Conservation (phyloP, 2,113 vertebrate species). For the Rhegmatorhina hoffmannsi region DNA sequence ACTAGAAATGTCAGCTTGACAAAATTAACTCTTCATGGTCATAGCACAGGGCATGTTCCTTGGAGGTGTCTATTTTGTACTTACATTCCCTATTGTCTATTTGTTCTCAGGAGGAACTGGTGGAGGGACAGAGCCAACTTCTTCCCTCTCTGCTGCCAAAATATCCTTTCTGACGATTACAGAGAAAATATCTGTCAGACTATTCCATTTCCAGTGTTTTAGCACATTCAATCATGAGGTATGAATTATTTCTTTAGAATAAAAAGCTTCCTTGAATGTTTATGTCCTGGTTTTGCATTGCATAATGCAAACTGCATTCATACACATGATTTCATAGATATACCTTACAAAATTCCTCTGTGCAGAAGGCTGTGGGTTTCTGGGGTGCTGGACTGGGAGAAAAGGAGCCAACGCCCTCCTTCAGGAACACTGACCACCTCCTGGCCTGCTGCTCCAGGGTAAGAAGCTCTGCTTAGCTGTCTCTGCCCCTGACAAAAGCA, state of each 20-base stretch:
- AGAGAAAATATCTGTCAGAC: not conserved
- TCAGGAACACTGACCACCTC: not conserved
- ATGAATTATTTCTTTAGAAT: not conserved
- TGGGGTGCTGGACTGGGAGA: not conserved
- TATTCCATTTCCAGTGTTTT: not conserved
- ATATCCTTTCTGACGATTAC: not conserved
- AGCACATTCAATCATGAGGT: not conserved
- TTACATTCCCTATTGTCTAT: not conserved
- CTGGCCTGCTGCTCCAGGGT: not conserved
- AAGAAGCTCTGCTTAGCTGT: not conserved
- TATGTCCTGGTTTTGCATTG: not conserved
- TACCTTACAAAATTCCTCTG: not conserved
- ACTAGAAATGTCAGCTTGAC: slow-evolving; percentile 60
- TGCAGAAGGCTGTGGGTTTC: not conserved
- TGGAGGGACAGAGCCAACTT: not conserved
- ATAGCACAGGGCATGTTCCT: not conserved
- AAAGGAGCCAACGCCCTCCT: not conserved
- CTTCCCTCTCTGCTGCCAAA: not conserved
- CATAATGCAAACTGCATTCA: not conserved
- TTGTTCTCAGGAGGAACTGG: not conserved
- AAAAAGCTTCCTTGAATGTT: not conserved
- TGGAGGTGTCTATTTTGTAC: not conserved
- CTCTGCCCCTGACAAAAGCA: not conserved
- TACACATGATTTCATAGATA: not conserved
- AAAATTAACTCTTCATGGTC: slow-evolving; percentile 56